phyloP scores from a whole-genome alignment of 2,888 invertebrate genomes.

The Cremastinae sp. region DNA sequence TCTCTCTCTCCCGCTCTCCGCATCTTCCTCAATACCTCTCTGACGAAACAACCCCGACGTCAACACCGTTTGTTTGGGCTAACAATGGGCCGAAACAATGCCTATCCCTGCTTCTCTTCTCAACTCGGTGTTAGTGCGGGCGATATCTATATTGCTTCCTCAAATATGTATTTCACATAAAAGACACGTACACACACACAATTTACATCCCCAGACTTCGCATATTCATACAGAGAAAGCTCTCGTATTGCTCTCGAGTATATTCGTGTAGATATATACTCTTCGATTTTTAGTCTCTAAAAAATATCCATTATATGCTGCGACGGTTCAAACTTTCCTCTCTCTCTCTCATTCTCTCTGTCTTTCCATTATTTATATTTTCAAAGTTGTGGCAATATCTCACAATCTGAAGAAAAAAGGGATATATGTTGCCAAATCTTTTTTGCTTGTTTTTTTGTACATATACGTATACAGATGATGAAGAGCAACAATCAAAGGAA shows the following conservation, averaged over 20 bases:
- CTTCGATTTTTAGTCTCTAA: constrained; percentile 61
- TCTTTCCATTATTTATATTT: too few relatives aligned
- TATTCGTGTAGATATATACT: constrained; percentile 48
- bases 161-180: constrained; percentile 1
- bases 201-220: constrained; percentile 7
- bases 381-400: too few relatives aligned
- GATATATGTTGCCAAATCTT: too few relatives aligned
- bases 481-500: too few relatives aligned
- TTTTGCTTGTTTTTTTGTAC: too few relatives aligned
- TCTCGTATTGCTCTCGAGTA: constrained; percentile 21
- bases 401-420: too few relatives aligned
- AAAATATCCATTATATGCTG: constrained; percentile 59
- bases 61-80: constrained; percentile 79
- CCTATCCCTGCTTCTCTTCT: constrained; percentile 74
- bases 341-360: constrained; percentile 17
- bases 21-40: constrained; percentile 9
- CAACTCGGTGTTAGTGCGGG: constrained; percentile 59
- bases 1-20: constrained; percentile 11
- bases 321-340: constrained; percentile 51
- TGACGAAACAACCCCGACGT: constrained; percentile 80
- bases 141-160: constrained; percentile 27
- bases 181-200: neutral
- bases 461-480: too few relatives aligned
- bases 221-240: constrained; percentile 15
- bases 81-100: constrained; percentile 80